phyloP scores from a whole-genome alignment of 1,140 invertebrate genomes.

The Microplitis mediator region DNA sequence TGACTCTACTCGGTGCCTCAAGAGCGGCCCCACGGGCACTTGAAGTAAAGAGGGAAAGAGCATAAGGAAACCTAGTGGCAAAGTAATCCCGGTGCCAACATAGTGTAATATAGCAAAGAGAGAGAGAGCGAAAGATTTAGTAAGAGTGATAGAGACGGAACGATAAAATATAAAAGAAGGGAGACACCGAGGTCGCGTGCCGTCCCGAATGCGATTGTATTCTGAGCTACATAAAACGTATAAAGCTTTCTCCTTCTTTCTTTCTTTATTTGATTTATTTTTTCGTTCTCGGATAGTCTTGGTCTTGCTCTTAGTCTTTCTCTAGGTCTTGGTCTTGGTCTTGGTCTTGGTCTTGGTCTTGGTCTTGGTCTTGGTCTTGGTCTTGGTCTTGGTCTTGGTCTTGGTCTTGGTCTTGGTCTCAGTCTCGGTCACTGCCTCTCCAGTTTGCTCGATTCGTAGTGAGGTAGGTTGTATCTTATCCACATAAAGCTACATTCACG shows the following conservation, averaged over 20 bases:
- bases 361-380: too few relatives aligned
- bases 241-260: not conserved
- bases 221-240: not conserved
- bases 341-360: not conserved
- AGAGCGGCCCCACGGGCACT: not conserved
- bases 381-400: too few relatives aligned
- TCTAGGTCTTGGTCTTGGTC: too few relatives aligned
- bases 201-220: slow-evolving; percentile 17
- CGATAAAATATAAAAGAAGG: not conserved
- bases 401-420: too few relatives aligned
- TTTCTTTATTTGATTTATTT: not conserved
- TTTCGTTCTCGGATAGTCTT: not conserved
- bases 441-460: slow-evolving; percentile 5
- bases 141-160: not conserved
- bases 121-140: not conserved
- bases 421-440: not conserved
- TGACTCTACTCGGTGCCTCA: not conserved
- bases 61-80: not conserved
- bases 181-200: slow-evolving; percentile 22
- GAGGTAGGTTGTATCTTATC: slow-evolving; percentile 5
- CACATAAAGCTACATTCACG: not conserved
- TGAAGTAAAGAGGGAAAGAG: not conserved
- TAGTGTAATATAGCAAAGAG: not conserved
- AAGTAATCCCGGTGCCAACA: not conserved
- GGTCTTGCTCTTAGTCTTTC: too few relatives aligned